These are phyloP conservation scores for Papilio glaucus DNA, from an alignment of 1,140 invertebrate species.

Conservation along the genomic window DNA sequence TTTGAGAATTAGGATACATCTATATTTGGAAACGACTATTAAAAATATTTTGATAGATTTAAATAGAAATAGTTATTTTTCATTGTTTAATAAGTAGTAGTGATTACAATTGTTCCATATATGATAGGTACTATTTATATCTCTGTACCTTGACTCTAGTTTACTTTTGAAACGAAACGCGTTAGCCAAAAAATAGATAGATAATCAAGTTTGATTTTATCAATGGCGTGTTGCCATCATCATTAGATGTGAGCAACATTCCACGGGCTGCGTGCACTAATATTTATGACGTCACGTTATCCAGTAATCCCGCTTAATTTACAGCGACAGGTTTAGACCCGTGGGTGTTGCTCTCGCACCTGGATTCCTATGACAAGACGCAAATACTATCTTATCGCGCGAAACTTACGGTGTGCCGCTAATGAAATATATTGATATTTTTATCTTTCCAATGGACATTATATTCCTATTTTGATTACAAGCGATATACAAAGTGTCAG, in stretches of 20 bases:
- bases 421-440: slow-evolving; percentile 46
- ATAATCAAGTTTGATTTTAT: slow-evolving; percentile 3
- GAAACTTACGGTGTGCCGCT: slow-evolving; percentile 48
- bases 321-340: slow-evolving; percentile 42
- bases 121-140: too few relatives aligned
- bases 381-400: slow-evolving; percentile 49
- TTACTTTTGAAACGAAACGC: not conserved
- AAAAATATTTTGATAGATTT: too few relatives aligned
- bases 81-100: too few relatives aligned
- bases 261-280: slow-evolving; percentile 32
- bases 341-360: slow-evolving; percentile 55
- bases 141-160: too few relatives aligned
- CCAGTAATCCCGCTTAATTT: slow-evolving; percentile 45
- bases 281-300: slow-evolving; percentile 42
- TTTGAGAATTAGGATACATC: too few relatives aligned
- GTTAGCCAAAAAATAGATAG: not conserved
- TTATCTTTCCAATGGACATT: slow-evolving; percentile 27
- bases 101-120: too few relatives aligned
- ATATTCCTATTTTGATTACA: slow-evolving; percentile 1
- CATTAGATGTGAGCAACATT: slow-evolving; percentile 4
- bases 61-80: too few relatives aligned
- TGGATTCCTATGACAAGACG: slow-evolving; percentile 54
- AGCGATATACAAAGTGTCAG: not conserved
- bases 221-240: not conserved
- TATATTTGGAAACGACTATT: too few relatives aligned